Base-by-base conservation (phyloP, 1,140 invertebrate species). In the Streblospio benedicti region DNA sequence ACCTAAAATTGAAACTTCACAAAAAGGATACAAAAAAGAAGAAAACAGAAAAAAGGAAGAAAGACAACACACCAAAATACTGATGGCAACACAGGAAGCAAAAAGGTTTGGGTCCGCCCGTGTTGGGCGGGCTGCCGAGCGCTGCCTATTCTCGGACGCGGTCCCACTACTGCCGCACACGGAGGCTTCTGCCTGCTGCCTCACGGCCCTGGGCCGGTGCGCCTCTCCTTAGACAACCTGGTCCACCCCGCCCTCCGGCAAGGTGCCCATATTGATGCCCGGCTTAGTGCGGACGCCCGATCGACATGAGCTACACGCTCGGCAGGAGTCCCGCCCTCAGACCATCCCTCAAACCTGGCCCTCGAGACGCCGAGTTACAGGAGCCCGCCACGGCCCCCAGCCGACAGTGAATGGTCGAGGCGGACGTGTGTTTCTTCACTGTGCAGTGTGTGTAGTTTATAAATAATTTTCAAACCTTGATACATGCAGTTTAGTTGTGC, bases 121-220 rank as follows among this genome's bases (percentile, higher is more conserved):
- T 91, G 82, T 91, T 85, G 85, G 84, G 81, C 83, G 81, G 88
- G 90, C 89, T 91, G 83, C 78, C 79, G 81, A 82, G 82, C 80
- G 82, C 82, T 82, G 81, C 84, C 83, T 86, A 90, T 90, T 93
- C 91, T 89, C 88, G 84, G 88, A 84, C 87, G 90, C 91, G 85
- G 90, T 92, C 90, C 90, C 89, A 90, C 90, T 93, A 92, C 90
- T 91, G 89, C 87, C 82, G 86, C 82, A 87, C 89, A 89, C 88
- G 89, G 88, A 85, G 86, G 87, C 89, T 93, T 90, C 91, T 90
- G 88, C 88, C 88, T 92, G 89, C 88, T 91, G 85, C 84, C 86
- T 93, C 90, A 87, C 90, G 88, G 87, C 86, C 86, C 90, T 93
- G 89, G 88, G 89, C 90, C 90, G 86, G 83, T 93, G 81, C 90